Evolutionary conservation across 1,140 invertebrate species (phyloP), one percentile per base, ranked within the genome.

Genomic region (Chironomus tepperi): DNA sequence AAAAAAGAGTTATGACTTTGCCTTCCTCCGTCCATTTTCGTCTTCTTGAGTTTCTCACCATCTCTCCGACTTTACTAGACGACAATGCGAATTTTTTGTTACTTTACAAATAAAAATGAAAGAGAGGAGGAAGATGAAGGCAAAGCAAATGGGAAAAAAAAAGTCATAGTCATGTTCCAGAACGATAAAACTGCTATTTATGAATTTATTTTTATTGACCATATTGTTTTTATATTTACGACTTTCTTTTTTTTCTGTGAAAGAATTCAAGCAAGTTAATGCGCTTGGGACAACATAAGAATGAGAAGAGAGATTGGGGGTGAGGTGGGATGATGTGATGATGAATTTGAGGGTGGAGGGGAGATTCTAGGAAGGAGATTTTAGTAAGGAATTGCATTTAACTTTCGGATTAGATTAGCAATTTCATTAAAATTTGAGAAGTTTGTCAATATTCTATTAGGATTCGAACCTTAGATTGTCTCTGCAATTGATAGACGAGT

Each of bases 151-250:
- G 47, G 47, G n/a, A n/a, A 16, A 67, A 67, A 18, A 10, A 21
- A 70, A 70, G 16, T 18, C 16, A 70, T 19, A 70, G 65, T 70
- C 65, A 70, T 70, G 65, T 70, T 70, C 65, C 19, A 21, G 65
- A 70, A 70, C 65, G 65, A 70, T 70, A 70, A 70, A 70, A 70
- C 65, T 70, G 65, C 65, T 70, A 70, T 70, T 70, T 70, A 70
- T 70, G 65, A 70, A 70, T 70, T 70, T 70, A 70, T 70, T 70
- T 70, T 70, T 70, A 70, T 70, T 70, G 65, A 70, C 65, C 65
- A 70, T 19, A 70, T 19, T 70, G 65, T 70, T 70, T 70, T 18
- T 70, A 57, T 57, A 57, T 57, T 57, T 57, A 57, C 47, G 47
- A 57, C 47, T 57, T 57, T n/a, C n/a, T n/a, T n/a, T n/a, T n/a